Conservation (phyloP, 1,140 invertebrate genomes). For the Ceratina japonica region DNA sequence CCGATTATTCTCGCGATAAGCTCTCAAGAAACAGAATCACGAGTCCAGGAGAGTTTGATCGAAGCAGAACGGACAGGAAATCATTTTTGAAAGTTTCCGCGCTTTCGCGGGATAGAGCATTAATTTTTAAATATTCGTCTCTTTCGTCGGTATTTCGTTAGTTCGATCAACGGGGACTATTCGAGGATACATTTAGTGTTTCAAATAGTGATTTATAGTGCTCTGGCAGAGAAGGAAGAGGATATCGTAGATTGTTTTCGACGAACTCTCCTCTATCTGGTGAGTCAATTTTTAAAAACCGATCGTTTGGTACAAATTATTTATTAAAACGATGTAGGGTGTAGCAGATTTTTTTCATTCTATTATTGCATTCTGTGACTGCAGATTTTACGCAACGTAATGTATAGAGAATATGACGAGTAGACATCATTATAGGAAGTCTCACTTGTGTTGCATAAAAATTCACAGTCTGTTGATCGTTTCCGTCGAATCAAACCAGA, state of each 20-base stretch:
- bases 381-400: no score
- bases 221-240: slow-evolving; percentile 21
- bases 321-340: not conserved
- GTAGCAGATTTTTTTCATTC: not conserved
- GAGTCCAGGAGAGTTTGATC: not conserved
- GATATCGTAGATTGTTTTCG: slow-evolving; percentile 28
- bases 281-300: slow-evolving; percentile 16
- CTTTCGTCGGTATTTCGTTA: slow-evolving; percentile 5
- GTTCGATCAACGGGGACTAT: not conserved
- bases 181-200: slow-evolving; percentile 38
- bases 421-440: no score
- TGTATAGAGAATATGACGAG: no score
- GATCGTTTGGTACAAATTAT: not conserved
- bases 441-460: no score
- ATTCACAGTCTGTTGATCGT: no score
- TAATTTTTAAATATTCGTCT: slow-evolving; percentile 19
- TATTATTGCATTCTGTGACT: not conserved
- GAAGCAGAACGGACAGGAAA: not conserved
- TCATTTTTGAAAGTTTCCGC: not conserved
- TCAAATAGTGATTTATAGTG: slow-evolving; percentile 56
- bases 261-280: not conserved
- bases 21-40: no score
- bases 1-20: no score
- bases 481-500: no score
- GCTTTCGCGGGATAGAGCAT: slow-evolving; percentile 3